Base-by-base conservation (phyloP, 2,888 invertebrate genomes). In the Sesia apiformis region DNA sequence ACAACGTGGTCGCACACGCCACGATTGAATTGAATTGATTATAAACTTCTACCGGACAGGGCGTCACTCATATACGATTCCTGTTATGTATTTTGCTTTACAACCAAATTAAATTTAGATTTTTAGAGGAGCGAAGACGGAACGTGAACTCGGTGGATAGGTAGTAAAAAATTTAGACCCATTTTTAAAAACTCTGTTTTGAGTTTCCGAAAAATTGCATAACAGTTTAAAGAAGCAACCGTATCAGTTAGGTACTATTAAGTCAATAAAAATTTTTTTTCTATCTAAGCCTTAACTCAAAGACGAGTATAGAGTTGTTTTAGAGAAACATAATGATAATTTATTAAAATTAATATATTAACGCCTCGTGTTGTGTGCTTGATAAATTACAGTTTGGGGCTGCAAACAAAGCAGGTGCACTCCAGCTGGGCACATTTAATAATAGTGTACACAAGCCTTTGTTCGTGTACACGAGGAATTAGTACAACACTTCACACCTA, bases 21-120 rank as follows among this genome's bases (percentile, higher is more conserved):
- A 70, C 69, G 70, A 70, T 66, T 53, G 65, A 66, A 72, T 71
- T 72, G 72, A 79, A 78, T 76, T 78, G 76, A 78, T 82, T 78
- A 80, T 69, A 75, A 76, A 79, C 67, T 77, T 79, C 68, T 62
- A 55, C 65, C 57, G 55, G 61, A 55, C 65, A 56, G 56, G 60
- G 60, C 60, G 60, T 54, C 5, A 5, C 38, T 8, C 50, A 5
- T 1, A 50, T 50, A 7, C 39, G 50, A 50, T 50, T 50, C 38
- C 50, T 38, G 7, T 39, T 42, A 7, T 42, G 38, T 39, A 23
- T 50, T 5, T 50, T 50, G 50, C 23, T 46, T 46, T 4, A 46
- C 46, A 46, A 23, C 23, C 23, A 23, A 23, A 23, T 23, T 23
- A 23, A 23, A 23, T 23, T 23, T 23, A 23, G 23, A 23, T 23